These are phyloP conservation scores for Lissonota sp. DNA, from an alignment of 2,888 invertebrate species.

Conservation along the genomic window DNA sequence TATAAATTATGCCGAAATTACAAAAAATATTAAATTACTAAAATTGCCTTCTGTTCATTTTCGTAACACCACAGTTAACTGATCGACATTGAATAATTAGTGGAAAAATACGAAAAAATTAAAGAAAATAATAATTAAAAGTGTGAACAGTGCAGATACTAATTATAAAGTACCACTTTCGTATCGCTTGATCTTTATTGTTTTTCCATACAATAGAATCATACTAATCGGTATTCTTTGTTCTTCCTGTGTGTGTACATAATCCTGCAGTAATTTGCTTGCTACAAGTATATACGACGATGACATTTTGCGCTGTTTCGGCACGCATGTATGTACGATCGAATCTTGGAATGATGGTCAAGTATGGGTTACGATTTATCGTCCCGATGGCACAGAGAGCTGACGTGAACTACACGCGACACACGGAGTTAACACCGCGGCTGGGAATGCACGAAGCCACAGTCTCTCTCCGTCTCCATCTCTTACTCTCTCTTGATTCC, in stretches of 20 bases:
- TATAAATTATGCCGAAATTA: too few species aligned
- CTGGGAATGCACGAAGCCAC: constrained; percentile 53
- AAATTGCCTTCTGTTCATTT: not conserved
- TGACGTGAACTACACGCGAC: constrained; percentile 47
- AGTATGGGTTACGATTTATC: not conserved
- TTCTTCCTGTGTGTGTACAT: constrained; percentile 13
- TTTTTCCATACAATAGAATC: not conserved
- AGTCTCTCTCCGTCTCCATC: constrained; percentile 28
- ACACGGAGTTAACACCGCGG: constrained; percentile 14
- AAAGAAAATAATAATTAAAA: too few species aligned
- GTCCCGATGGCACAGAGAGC: constrained; percentile 26
- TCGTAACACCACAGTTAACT: too few species aligned
- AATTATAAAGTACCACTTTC: too few species aligned
- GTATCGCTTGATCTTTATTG: not conserved
- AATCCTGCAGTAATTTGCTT: constrained; percentile 23
- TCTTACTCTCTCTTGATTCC: constrained; percentile 64
- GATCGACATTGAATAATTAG: not conserved
- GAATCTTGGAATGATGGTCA: constrained; percentile 43
- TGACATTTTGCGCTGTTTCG: constrained; percentile 38
- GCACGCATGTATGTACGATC: constrained; percentile 26
- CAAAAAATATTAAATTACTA: not conserved
- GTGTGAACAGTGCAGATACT: too few species aligned
- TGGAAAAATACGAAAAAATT: constrained; percentile 1
- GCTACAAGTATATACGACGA: constrained; percentile 12
- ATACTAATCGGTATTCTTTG: not conserved